phyloP scores from a whole-genome alignment of 2,888 invertebrate species.

The Pecten maximus region DNA sequence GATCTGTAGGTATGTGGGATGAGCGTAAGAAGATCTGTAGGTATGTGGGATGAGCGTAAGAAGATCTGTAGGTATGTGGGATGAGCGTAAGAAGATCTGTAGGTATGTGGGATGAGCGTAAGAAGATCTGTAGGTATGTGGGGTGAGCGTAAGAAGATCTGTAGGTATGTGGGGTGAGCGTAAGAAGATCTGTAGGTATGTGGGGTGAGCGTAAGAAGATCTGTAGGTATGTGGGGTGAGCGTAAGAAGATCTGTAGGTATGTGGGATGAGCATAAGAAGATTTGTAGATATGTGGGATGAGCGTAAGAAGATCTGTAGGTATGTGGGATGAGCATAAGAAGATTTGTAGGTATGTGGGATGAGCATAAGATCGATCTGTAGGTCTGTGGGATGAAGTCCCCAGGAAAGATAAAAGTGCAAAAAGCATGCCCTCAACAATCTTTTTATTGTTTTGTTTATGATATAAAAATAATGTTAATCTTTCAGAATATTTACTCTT shows the following conservation, averaged over 20 bases:
- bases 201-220: neutral
- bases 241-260: neutral
- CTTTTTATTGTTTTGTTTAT: neutral
- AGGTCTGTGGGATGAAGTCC: too few species aligned
- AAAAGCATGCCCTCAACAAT: neutral
- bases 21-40: neutral
- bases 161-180: too few species aligned
- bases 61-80: neutral
- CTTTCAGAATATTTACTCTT: conserved; percentile 6
- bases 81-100: neutral
- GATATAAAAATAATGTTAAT: conserved; percentile 19
- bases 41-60: too few species aligned
- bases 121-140: neutral
- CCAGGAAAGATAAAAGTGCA: neutral
- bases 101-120: too few species aligned
- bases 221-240: too few species aligned
- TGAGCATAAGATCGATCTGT: too few species aligned
- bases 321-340: neutral
- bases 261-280: neutral
- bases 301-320: neutral
- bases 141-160: neutral
- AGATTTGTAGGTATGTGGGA: too few species aligned
- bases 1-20: neutral
- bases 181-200: neutral
- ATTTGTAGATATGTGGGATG: too few species aligned